Conservation (phyloP, 1,140 invertebrate genomes). For the Drosophila truncata region DNA sequence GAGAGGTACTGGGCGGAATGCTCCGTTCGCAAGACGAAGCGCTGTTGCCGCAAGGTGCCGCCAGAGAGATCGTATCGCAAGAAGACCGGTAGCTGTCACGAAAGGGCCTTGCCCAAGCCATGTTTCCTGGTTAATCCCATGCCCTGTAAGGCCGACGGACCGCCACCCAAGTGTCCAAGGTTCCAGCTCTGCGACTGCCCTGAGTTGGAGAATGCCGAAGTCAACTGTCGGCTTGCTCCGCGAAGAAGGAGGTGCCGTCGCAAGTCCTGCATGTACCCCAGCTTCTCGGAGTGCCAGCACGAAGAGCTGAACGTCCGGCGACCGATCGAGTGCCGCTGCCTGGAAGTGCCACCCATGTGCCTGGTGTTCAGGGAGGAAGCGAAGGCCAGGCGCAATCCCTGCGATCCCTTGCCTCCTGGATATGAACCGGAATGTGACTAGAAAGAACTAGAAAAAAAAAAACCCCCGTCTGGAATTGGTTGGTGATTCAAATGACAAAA, state of each 20-base stretch:
- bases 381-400: neutral
- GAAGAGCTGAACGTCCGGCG: neutral
- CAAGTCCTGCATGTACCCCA: constrained; percentile 33
- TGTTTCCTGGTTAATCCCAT: constrained; percentile 1
- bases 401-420: neutral
- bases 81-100: neutral
- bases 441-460: neutral
- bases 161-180: constrained; percentile 1
- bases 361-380: neutral
- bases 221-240: neutral
- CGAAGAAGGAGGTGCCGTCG: neutral
- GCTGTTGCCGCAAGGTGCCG: constrained; percentile 6
- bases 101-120: neutral
- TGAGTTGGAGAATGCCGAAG: accelerated
- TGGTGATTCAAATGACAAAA: neutral
- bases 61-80: neutral
- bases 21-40: constrained; percentile 11
- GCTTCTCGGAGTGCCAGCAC: constrained; percentile 51
- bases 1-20: constrained; percentile 50
- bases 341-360: constrained; percentile 2
- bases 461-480: too few species aligned
- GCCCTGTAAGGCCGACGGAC: constrained; percentile 1
- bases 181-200: constrained; percentile 28
- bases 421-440: neutral
- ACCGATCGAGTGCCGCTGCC: constrained; percentile 36